A percentile compares a stretch with the other conserved stretches of the same genome.
phyloP scores from a whole-genome alignment of 2,113 vertebrate species.

The Orientallactaga bullata region DNA sequence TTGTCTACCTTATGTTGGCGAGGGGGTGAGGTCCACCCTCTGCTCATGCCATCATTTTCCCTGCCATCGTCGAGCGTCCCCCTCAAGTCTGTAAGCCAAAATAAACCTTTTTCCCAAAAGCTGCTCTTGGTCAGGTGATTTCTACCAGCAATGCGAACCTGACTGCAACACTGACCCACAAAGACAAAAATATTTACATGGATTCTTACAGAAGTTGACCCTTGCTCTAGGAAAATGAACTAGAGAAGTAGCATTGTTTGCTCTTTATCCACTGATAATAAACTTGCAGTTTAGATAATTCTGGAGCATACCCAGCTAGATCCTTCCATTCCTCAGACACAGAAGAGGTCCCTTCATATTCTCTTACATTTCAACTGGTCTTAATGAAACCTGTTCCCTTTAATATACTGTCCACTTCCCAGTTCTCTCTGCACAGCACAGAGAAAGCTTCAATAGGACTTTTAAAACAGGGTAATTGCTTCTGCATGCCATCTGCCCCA shows the following conservation, averaged over 20 bases:
- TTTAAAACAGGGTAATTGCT: conserved; percentile 33
- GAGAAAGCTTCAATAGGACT: conserved; percentile 18
- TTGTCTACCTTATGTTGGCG: no score
- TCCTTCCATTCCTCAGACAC: not conserved
- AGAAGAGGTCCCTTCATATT: not conserved
- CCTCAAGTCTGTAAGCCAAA: no score
- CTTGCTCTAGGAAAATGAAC: not conserved
- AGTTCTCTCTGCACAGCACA: not conserved
- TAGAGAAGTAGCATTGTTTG: not conserved
- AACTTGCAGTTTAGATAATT: conserved; percentile 41
- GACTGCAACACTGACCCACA: not conserved
- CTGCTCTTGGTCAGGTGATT: no score
- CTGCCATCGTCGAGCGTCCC: no score
- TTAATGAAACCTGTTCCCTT: conserved; percentile 43
- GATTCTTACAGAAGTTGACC: not conserved
- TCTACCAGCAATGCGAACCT: no score
- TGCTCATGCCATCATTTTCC: no score
- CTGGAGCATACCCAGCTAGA: not conserved
- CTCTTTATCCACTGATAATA: not conserved
- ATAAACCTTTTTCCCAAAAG: no score
- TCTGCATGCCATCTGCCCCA: not conserved
- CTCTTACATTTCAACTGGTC: not conserved
- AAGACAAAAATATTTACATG: conserved; percentile 25
- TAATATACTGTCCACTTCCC: not conserved
- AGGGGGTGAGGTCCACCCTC: no score